Conservation (phyloP, 2,113 vertebrate genomes). For the Oxyruncus cristatus region DNA sequence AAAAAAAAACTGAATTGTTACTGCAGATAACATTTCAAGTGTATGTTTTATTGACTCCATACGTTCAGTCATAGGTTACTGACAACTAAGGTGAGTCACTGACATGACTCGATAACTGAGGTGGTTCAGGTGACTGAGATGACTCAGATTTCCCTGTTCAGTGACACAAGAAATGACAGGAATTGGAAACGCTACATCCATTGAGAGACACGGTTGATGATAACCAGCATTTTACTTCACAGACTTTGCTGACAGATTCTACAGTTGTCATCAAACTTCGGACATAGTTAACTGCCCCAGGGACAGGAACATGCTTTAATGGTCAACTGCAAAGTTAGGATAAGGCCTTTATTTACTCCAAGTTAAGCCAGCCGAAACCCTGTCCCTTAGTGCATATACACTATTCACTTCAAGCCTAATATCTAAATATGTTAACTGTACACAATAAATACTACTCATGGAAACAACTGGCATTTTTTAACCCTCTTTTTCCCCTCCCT, state of each 20-base stretch:
- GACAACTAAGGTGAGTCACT: neutral
- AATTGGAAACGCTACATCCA: neutral
- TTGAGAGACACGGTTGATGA: fast-evolving
- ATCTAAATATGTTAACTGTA: neutral
- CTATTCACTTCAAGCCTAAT: neutral
- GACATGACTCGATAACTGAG: neutral
- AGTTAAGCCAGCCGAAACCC: neutral
- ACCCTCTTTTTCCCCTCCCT: neutral
- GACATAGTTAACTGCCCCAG: neutral
- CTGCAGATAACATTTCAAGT: neutral
- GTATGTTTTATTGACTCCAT: neutral
- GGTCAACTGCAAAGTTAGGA: neutral
- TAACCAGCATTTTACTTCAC: neutral
- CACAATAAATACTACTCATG: neutral
- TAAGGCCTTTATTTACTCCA: neutral
- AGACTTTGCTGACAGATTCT: neutral
- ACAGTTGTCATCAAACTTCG: neutral
- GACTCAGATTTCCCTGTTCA: neutral
- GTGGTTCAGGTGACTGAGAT: neutral
- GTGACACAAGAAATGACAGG: neutral
- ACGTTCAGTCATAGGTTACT: neutral
- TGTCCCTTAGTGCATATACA: neutral
- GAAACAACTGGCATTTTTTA: neutral
- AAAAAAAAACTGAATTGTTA: fast-evolving
- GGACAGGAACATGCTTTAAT: neutral